Evolutionary conservation across 2,113 vertebrate genomes (phyloP), one percentile per base, ranked within the genome.

Genomic region (Odontophorus gujanensis): DNA sequence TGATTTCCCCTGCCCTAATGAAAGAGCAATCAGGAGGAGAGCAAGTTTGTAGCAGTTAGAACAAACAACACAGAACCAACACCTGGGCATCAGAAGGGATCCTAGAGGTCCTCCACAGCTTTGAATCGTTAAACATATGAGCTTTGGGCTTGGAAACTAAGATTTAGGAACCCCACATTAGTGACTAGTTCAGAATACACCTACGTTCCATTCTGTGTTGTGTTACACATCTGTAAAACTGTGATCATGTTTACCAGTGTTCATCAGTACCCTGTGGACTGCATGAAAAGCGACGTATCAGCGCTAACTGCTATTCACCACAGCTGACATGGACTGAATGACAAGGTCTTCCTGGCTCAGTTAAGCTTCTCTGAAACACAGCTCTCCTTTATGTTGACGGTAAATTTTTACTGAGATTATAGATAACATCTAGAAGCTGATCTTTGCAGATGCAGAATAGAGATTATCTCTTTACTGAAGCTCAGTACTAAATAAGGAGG

Each of bases 151-250:
- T 63, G 36, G 58, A 36, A 80, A 30, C 36, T 36, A 36, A 63
- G 32, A 75, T 80, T 7, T 4, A 21, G 17, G 61, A 79, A n/a
- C 15, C 19, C 17, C 18, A 22, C 25, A 61, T 6, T 3, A 55
- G 53, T 0, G 1, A 13, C 0, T 3, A 76, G 13, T n/a, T 85
- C 58, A 55, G 72, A 57, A 22, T 2, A 38, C 1, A 3, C 14
- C 69, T 38, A 9, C 1, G 1, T 40, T 36, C 55, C 40, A 13
- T 15, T 59, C 40, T 59, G 9, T 8, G 40, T 15, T 58, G 63
- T 72, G 66, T 17, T 18, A 28, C 36, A 30, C 18, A 36, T 8
- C 15, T 1, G 14, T 5, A 47, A 20, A 17, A 30, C 1, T 11
- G 45, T 16, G n/a, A 58, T 10, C 43, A 7, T 2, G 24, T 22